These are phyloP conservation scores for Epinephelus awoara DNA, from an alignment of 2,797 vertebrate genomes.

Conservation along the genomic window DNA sequence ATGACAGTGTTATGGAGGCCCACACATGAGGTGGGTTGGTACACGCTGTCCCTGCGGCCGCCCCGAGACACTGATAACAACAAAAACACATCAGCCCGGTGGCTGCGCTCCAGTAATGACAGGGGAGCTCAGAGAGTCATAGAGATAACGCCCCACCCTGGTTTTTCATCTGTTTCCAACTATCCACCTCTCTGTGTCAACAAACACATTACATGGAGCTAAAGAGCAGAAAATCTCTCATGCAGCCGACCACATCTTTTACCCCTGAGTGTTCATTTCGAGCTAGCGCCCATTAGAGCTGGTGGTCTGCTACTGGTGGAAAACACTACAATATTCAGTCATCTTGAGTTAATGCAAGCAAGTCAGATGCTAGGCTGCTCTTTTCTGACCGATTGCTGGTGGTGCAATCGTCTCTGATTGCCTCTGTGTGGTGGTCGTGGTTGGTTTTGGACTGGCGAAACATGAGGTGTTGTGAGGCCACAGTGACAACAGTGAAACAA, in stretches of 20 bases:
- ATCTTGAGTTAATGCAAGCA: not conserved
- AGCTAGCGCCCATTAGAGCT: not conserved
- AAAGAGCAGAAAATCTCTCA: constrained; percentile 21
- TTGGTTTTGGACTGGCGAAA: not conserved
- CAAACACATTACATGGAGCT: constrained; percentile 41
- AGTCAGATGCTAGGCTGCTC: not conserved
- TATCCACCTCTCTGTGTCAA: constrained; percentile 58
- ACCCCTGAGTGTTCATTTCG: not conserved
- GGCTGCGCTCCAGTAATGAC: constrained; percentile 51
- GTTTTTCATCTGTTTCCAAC: constrained; percentile 60
- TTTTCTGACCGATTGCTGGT: not conserved
- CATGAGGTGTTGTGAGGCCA: not conserved
- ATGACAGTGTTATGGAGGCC: not conserved
- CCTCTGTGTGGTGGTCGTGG: not conserved
- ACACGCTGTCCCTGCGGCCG: constrained; percentile 14
- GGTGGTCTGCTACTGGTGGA: not conserved
- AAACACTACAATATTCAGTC: constrained; percentile 2
- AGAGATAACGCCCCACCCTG: constrained; percentile 58
- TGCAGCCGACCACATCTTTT: not conserved
- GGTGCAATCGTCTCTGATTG: not conserved
- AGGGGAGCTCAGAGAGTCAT: constrained; percentile 13
- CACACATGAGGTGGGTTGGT: not conserved
- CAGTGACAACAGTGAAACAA: not conserved
- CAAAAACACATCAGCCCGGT: constrained; percentile 45
- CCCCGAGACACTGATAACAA: constrained; percentile 45